phyloP scores from a whole-genome alignment of 64 coral and sea anemone species.

The Cladopsammia gracilis region DNA sequence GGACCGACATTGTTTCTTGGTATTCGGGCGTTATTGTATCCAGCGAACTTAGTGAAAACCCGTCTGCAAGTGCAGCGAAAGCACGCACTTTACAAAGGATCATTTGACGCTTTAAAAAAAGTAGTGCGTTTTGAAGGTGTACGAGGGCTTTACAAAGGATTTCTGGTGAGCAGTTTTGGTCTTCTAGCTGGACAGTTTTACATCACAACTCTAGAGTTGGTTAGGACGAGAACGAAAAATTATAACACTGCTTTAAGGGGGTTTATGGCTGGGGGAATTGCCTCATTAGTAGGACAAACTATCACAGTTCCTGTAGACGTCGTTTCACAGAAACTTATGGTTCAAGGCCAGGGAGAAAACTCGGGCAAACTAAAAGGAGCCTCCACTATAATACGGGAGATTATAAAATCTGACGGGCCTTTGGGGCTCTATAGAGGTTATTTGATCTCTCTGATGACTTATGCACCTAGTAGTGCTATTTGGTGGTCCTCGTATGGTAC shows the following conservation, averaged over 20 bases:
- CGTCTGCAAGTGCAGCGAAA: slow-evolving; percentile 97
- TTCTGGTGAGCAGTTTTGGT: slow-evolving; percentile 85
- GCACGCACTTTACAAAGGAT: slow-evolving; percentile 93
- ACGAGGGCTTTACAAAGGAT: slow-evolving; percentile 97
- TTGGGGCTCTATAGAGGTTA: slow-evolving; percentile 91
- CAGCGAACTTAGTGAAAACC: slow-evolving; percentile 95
- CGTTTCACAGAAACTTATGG: slow-evolving; percentile 93
- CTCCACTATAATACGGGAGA: slow-evolving; percentile 64
- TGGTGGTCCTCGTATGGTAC: slow-evolving; percentile 93
- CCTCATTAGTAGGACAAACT: slow-evolving; percentile 91
- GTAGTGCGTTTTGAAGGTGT: slow-evolving; percentile 89
- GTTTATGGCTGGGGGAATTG: slow-evolving; percentile 92
- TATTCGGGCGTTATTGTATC: slow-evolving; percentile 88
- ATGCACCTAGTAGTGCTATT: slow-evolving; percentile 95
- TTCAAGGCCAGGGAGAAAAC: slow-evolving; percentile 90
- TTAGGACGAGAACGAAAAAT: slow-evolving; percentile 73
- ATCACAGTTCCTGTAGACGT: slow-evolving; percentile 96
- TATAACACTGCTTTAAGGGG: slow-evolving; percentile 84
- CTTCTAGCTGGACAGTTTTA: slow-evolving; percentile 94
- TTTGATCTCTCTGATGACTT: slow-evolving; percentile 91
- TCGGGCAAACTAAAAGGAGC: slow-evolving; percentile 77
- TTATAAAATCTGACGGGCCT: slow-evolving; percentile 61
- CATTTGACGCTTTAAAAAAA: slow-evolving; percentile 96
- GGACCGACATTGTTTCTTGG: slow-evolving; percentile 95
- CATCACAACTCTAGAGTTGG: slow-evolving; percentile 95